Evolutionary conservation across 2,113 vertebrate genomes (phyloP).

Genomic region (Panthera leo): DNA sequence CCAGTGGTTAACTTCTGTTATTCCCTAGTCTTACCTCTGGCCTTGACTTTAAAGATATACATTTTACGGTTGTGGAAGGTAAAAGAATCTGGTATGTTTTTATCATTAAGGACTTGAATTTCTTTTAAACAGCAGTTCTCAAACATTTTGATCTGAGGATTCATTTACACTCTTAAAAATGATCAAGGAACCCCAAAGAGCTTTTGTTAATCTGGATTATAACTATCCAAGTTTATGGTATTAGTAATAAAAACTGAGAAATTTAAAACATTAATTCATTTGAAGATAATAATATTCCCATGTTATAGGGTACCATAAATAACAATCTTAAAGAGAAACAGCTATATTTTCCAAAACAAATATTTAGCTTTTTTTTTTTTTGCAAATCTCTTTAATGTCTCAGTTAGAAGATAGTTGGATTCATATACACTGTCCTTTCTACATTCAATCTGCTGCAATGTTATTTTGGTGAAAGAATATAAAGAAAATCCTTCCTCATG

Average conservation of each 20-base stretch:
- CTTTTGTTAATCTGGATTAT: background rate
- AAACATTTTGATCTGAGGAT: background rate
- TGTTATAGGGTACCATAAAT: background rate
- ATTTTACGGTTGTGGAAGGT: background rate
- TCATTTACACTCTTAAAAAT: conserved; percentile 15
- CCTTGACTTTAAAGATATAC: background rate
- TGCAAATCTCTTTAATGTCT: background rate
- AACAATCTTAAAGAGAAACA: background rate
- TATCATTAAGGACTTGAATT: background rate
- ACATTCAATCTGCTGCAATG: background rate
- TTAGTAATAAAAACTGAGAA: background rate
- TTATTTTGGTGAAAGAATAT: background rate
- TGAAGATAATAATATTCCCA: background rate
- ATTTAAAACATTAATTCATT: background rate
- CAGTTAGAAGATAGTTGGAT: background rate
- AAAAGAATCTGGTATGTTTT: background rate
- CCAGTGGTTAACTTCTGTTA: background rate
- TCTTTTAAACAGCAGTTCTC: background rate
- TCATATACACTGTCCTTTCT: background rate
- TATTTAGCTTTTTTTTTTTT: background rate
- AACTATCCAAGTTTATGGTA: background rate
- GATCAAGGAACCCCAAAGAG: background rate
- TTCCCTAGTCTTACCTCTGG: background rate
- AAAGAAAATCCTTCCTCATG: conserved; percentile 6
- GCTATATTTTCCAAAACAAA: background rate